Base-by-base conservation (phyloP, 1,140 invertebrate genomes). In the Acromyrmex echinatior region DNA sequence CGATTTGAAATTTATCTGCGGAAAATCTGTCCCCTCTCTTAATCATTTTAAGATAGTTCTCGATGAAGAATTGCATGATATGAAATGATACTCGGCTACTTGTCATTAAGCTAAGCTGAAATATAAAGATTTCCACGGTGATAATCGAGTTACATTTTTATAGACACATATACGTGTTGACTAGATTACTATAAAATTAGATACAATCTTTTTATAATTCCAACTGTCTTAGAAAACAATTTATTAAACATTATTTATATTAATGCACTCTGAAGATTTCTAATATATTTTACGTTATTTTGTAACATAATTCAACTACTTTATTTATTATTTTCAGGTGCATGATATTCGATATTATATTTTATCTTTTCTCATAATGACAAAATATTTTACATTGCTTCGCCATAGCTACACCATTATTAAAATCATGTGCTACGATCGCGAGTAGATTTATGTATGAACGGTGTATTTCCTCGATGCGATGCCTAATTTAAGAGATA, bases 1-100 rank as follows among this genome's bases (percentile, higher is more conserved):
- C 90, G 92, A 94, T 95, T 94, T 94, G 93, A 95, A 95, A 95
- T 94, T 81, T 92, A 95, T 95, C 94, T 92, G 93, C 93, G 93
- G 95, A 91, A 95, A 95, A 94, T 95, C 91, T 90, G 81, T 79
- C 87, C 82, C 81, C 14, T n/a, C 60, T 63, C 39, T 51, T 51
- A 21, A 4, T 39, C 21, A 9, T 9, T 56, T n/a, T 21, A 51
- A 70, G 65, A 84, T 45, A 53, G 45, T 65, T 65, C 31, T 60
- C 16, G 16, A n/a, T 6, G 5, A 62, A 62, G 35, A 60, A 39
- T 25, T n/a, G 6, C 7, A 18, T 28, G 12, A 74, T 71, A 49
- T 5, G 39, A 1, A 9, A 60, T 16, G 9, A 28, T 14, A 12
- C 16, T 56, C 16, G 60, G 28, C 21, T 21, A 9, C 53, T 58